Evolutionary conservation across 2,113 vertebrate genomes (phyloP), one percentile per base, ranked within the genome.

Genomic region (Neopipo cinnamomea): DNA sequence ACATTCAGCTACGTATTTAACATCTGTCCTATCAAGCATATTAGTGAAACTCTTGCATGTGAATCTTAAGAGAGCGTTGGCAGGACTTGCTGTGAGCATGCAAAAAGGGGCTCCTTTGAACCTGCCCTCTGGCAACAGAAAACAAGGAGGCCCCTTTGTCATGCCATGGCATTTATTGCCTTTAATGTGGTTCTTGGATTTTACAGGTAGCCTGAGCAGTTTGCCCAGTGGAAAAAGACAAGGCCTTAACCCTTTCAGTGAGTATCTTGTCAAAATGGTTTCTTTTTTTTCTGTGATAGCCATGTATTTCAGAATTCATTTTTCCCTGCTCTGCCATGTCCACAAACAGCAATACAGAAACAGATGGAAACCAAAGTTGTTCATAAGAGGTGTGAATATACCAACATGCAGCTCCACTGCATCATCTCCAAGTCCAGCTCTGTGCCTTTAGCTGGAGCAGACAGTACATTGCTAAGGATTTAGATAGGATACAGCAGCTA

Each of bases 221-320:
- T 97, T 98, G 88, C 98, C 98, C 97, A 98, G 95, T 97, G 99
- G 98, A 98, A 98, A 98, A 98, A 97, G 98, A 98, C 98, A 98
- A 98, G 98, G 98, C 97, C 98, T 98, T 97, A 98, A 99, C 95
- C 98, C 98, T 92, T 98, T 99, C 98, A 98, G 99, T 99, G 99
- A 99, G 99, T 97, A 96, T 96, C 96, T 97, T 97, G 95, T 95
- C 24, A 84, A 92, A 91, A 58, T 93, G 42, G 94, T 97, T 63
- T 61, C 8, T 59, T 85, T 91, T 58, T 58, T 41, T 27, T n/a
- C 33, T 39, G 1, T 81, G 49, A 31, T 86, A 92, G 62, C 25
- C 23, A 25, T 12, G 2, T 61, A 6, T 71, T 61, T 56, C 23
- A 50, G 33, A 81, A 39, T 47, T 93, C 6, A 15, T 86, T 72